These are phyloP conservation scores for Diplosoma virens DNA, from an alignment of 23 tunicate species.

Conservation along the genomic window DNA sequence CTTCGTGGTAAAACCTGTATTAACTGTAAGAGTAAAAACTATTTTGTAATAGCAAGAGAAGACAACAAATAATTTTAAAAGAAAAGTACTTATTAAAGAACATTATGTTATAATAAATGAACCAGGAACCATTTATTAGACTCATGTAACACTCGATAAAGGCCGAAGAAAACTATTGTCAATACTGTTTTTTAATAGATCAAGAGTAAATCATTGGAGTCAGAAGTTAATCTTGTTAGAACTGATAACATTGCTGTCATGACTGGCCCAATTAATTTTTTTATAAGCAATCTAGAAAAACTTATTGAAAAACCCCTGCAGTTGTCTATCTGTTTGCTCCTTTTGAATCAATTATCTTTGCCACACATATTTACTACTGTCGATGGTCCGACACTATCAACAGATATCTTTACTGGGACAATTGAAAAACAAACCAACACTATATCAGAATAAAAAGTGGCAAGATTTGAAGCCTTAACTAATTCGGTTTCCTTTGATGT, in stretches of 20 bases:
- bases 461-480: neutral
- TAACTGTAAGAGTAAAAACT: neutral
- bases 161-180: no score
- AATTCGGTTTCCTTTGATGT: neutral
- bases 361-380: neutral
- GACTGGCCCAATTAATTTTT: no score
- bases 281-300: neutral
- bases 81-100: neutral
- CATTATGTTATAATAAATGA: neutral
- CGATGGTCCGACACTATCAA: neutral
- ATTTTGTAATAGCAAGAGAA: neutral
- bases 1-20: neutral
- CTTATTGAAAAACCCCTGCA: neutral
- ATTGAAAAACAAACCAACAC: neutral
- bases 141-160: neutral
- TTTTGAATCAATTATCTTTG: neutral
- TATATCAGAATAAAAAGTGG: neutral
- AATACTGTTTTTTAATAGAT: neutral
- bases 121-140: neutral
- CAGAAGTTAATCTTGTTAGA: neutral
- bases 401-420: neutral
- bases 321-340: neutral
- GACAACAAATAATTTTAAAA: neutral
- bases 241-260: neutral
- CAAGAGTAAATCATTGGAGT: neutral